Conservation (phyloP, 2,113 vertebrate species). For the Macquaria australasica region DNA sequence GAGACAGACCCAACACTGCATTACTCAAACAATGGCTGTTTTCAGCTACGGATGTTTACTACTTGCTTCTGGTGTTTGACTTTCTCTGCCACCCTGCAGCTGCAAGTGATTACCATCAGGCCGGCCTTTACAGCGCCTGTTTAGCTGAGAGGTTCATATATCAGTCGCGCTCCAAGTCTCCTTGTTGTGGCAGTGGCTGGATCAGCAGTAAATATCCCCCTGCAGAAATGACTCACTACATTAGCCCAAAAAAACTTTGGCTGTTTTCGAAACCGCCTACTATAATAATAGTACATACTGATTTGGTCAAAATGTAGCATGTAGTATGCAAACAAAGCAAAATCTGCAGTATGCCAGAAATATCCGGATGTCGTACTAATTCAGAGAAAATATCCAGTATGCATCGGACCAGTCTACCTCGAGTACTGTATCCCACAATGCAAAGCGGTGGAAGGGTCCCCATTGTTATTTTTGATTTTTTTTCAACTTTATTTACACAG, state of each 20-base stretch:
- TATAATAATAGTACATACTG: too few relatives aligned
- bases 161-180: neutral
- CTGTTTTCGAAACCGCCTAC: too few relatives aligned
- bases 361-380: too few relatives aligned
- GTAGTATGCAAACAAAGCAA: too few relatives aligned
- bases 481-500: too few relatives aligned
- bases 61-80: constrained; percentile 22
- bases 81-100: constrained; percentile 30
- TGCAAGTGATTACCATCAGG: neutral
- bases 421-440: too few relatives aligned
- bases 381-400: too few relatives aligned
- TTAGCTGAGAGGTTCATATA: neutral
- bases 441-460: too few relatives aligned
- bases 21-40: constrained; percentile 32
- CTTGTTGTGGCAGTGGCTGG: constrained; percentile 3
- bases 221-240: constrained; percentile 52
- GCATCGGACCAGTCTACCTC: too few relatives aligned
- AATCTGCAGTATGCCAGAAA: too few relatives aligned
- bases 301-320: too few relatives aligned
- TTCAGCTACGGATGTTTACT: constrained; percentile 34
- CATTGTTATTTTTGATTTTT: too few relatives aligned
- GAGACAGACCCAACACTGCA: constrained; percentile 1
- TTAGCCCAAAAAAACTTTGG: neutral
- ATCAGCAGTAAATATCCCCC: constrained; percentile 45
- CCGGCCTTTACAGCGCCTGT: neutral